phyloP scores from a whole-genome alignment of 2,797 vertebrate species.

The Gila robusta region DNA sequence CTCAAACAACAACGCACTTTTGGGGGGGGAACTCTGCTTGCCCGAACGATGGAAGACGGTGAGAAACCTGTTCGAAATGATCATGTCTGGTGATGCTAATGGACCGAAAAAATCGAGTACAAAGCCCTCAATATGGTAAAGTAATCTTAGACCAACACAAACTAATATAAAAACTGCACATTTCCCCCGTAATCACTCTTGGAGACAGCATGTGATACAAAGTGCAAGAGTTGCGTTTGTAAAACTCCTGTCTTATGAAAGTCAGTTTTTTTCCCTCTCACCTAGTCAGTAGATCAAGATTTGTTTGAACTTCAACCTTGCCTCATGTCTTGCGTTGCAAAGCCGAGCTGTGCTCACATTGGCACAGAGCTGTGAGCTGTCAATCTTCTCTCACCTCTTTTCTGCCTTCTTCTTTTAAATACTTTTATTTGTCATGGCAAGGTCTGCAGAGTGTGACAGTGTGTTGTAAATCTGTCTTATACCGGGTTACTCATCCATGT shows the following conservation, averaged over 20 bases:
- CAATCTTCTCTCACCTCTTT: slow-evolving; percentile 52
- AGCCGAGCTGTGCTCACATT: slow-evolving; percentile 56
- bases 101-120: too few relatives aligned
- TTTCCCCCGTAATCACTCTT: slow-evolving; percentile 28
- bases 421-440: slow-evolving; percentile 65
- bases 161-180: slow-evolving; percentile 45
- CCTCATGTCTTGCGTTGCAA: slow-evolving; percentile 43
- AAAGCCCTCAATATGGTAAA: neutral
- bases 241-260: slow-evolving; percentile 36
- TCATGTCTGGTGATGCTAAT: neutral
- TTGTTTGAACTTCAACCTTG: slow-evolving; percentile 59
- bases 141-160: slow-evolving; percentile 31
- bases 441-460: slow-evolving; percentile 62
- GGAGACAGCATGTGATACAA: slow-evolving; percentile 12
- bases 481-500: slow-evolving; percentile 65
- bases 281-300: slow-evolving; percentile 56
- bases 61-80: neutral
- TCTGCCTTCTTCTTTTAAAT: slow-evolving; percentile 57
- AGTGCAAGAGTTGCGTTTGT: slow-evolving; percentile 37
- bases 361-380: slow-evolving; percentile 63
- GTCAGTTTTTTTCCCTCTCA: slow-evolving; percentile 15
- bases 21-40: neutral
- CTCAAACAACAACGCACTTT: neutral
- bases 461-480: slow-evolving; percentile 62
- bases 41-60: neutral